phyloP scores from a whole-genome alignment of 2,797 vertebrate species.

The Phrynocephalus forsythii region DNA sequence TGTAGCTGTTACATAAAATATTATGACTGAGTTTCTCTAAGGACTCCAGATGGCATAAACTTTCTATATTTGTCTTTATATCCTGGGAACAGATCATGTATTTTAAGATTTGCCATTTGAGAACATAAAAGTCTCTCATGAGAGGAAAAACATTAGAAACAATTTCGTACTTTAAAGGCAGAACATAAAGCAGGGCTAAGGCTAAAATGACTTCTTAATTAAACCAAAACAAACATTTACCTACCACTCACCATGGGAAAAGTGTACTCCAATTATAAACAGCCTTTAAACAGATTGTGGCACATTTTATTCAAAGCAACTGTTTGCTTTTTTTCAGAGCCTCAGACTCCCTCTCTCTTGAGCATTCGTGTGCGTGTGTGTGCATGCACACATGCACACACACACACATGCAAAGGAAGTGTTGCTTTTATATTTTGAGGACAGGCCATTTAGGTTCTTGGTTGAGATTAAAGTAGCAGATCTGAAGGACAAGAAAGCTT shows the following conservation, averaged over 20 bases:
- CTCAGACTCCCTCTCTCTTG: too few species aligned
- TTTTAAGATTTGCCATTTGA: constrained; percentile 70
- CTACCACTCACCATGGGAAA: constrained; percentile 36
- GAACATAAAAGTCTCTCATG: constrained; percentile 72
- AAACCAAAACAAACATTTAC: constrained; percentile 73
- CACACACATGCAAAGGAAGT: constrained; percentile 47
- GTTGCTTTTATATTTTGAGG: constrained; percentile 25
- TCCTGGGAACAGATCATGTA: constrained; percentile 64
- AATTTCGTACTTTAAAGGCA: constrained; percentile 64
- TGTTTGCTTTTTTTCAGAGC: too few species aligned
- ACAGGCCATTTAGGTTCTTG: constrained; percentile 3
- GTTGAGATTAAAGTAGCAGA: constrained; percentile 12
- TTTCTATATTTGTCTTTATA: constrained; percentile 71
- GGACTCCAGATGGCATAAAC: constrained; percentile 72
- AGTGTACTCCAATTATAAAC: constrained; percentile 42
- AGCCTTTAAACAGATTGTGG: constrained; percentile 50
- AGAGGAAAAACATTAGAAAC: constrained; percentile 25
- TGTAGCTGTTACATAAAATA: constrained; percentile 58
- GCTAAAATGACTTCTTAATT: constrained; percentile 74
- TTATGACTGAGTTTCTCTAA: constrained; percentile 65
- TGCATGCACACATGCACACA: too few species aligned
- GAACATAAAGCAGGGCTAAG: constrained; percentile 68
- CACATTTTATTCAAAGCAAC: constrained; percentile 15
- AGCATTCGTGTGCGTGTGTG: too few species aligned
- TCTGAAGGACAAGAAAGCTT: neutral